Base-by-base conservation (phyloP, 2,113 vertebrate genomes). In the Silurus meridionalis region DNA sequence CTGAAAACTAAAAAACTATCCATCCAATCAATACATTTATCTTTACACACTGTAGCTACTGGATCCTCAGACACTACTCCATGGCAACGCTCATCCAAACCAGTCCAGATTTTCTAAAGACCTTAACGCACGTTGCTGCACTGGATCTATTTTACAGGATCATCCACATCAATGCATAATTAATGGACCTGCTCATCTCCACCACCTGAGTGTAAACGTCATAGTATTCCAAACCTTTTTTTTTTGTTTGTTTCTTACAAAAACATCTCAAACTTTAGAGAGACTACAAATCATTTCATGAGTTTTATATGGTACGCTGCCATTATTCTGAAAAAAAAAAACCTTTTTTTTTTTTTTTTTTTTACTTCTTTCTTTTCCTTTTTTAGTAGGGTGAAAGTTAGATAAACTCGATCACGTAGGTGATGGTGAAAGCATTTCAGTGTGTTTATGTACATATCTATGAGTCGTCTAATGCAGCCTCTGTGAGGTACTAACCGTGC, bases 401-500 rank as follows among this genome's bases (percentile, higher is more conserved):
- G 85, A 58, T 28, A 57, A 46, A 28, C 13, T 58, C 71, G 67
- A 71, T 71, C 66, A 83, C 46, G 67, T 66, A 50, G 78, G 83
- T 82, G 63, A 55, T 50, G 55, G 75, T 87, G 17, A 52, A 52
- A 64, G 67, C 52, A 63, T 82, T 37, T 46, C 3, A 28, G 67
- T 53, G 53, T 60, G 57, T 55, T 17, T 37, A 17, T 82, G 67
- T 63, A 75, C 61, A 80, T 89, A 67, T 88, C 63, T 82, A 52
- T 79, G 53, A 53, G 79, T 84, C 80, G 80, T 75, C 93, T 94
- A 94, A 94, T 95, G 94, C 96, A 95, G 95, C 96, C 96, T 96
- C 96, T 93, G 48, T 97, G 96, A 96, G 96, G 96, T 96, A 93
- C 94, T 95, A 95, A 94, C 94, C 94, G 96, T 96, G 96, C 96